phyloP scores from a whole-genome alignment of 2,797 vertebrate genomes.

The Anabacerthia variegaticeps region DNA sequence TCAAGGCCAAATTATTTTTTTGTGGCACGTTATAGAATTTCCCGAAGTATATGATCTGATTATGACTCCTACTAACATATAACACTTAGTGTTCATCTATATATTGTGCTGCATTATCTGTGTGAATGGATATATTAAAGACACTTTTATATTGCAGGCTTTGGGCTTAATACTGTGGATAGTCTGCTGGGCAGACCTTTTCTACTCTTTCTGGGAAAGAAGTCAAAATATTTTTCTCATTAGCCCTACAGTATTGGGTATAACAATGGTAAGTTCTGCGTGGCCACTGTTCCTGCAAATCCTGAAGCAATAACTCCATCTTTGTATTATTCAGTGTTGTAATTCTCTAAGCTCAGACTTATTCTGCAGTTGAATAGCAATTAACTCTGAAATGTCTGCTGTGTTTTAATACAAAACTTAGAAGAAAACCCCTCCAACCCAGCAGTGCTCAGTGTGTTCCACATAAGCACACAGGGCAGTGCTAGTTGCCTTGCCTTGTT shows the following conservation, averaged over 20 bases:
- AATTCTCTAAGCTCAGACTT: neutral
- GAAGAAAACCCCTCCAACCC: accelerated
- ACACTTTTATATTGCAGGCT: constrained; percentile 75
- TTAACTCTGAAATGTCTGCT: neutral
- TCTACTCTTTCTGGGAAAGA: constrained; percentile 97
- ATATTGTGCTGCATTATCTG: neutral
- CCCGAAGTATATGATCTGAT: neutral
- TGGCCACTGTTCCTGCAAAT: neutral
- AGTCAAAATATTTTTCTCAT: constrained; percentile 78
- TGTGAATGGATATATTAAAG: neutral
- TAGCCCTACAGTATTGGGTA: constrained; percentile 89
- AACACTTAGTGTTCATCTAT: neutral
- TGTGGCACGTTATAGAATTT: neutral
- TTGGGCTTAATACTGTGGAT: constrained; percentile 90
- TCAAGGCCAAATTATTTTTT: neutral
- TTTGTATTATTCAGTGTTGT: neutral
- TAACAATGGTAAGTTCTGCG: constrained; percentile 89
- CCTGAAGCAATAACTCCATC: neutral
- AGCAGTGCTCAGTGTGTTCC: neutral
- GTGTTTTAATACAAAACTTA: neutral
- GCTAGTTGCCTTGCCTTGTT: neutral
- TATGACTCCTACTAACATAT: neutral
- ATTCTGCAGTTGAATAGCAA: neutral
- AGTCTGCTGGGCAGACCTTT: constrained; percentile 97
- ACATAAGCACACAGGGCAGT: neutral